These are phyloP conservation scores for Centropus bengalensis DNA, from an alignment of 2,113 vertebrate genomes.

Conservation along the genomic window DNA sequence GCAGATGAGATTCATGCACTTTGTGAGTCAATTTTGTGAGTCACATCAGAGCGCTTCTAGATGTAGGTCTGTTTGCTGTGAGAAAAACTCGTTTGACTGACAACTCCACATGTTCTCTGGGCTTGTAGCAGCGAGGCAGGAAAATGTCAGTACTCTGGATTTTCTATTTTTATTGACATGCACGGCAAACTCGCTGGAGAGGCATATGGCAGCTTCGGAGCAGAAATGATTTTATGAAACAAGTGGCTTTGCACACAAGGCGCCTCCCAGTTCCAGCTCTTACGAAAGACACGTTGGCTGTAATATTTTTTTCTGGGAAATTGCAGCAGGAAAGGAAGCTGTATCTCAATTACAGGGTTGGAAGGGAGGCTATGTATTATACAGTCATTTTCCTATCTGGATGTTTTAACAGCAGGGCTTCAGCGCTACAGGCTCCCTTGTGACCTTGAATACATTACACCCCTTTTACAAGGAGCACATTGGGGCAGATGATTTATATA, in stretches of 20 bases:
- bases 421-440: neutral
- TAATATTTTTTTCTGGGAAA: neutral
- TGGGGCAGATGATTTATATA: neutral
- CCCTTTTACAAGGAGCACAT: neutral
- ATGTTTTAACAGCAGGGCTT: neutral
- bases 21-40: no score
- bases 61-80: neutral
- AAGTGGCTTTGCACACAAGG: neutral
- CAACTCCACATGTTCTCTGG: neutral
- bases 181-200: neutral
- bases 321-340: neutral
- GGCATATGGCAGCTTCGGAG: neutral
- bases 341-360: neutral
- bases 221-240: neutral
- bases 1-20: neutral
- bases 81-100: neutral
- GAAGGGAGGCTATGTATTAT: neutral
- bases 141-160: neutral
- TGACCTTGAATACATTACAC: neutral
- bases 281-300: neutral
- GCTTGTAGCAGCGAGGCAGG: neutral
- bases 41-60: neutral
- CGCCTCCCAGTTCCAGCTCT: conserved; percentile 2
- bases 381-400: neutral
- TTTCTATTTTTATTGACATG: neutral